Base-by-base conservation (phyloP, 2,888 invertebrate genomes). In the Drosophila prolongata region DNA sequence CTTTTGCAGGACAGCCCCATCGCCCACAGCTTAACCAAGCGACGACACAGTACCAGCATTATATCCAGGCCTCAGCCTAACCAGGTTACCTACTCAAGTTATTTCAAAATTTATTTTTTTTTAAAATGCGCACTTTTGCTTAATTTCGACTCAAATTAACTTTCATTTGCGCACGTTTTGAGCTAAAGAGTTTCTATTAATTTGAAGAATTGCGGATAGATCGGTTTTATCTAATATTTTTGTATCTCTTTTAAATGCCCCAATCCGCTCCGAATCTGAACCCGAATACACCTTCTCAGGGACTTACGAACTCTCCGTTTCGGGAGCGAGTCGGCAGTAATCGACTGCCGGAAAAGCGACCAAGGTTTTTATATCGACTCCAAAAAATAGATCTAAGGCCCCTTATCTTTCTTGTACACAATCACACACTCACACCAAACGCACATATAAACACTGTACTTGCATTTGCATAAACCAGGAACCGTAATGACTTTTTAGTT, bases 301-400 rank as follows among this genome's bases (percentile, higher is more conserved):
- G 94, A 86, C 93, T 93, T 79, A 93, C 93, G 85, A 96, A 95
- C 93, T 97, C 97, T 84, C 97, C 97, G 87, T 97, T 97, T 94
- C 94, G 97, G 91, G 98, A 97, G 93, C 95, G 97, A 76, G 94
- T 97, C 79, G 97, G 97, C 92, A 97, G 97, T 93, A 97, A 97
- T 91, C 95, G 97, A 71, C 94, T 97, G 89, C 95, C 96, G 79
- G 97, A 97, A 92, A 94, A 95, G 90, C 94, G 97, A 92, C 96
- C 97, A 93, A 96, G 97, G 96, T 96, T 94, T 89, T 91, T 91
- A 91, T 90, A 80, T 78, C 80, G 87, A 78, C 65, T 81, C 80
- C 76, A 78, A 77, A 57, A 50, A 34, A 35, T 65, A 64, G 50
- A 44, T 52, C 43, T 59, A 55, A 60, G 44, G 60, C 49, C 27